Evolutionary conservation across 2,888 invertebrate species (phyloP), one percentile per base, ranked within the genome.

Genomic region (Ennomos erosarius): DNA sequence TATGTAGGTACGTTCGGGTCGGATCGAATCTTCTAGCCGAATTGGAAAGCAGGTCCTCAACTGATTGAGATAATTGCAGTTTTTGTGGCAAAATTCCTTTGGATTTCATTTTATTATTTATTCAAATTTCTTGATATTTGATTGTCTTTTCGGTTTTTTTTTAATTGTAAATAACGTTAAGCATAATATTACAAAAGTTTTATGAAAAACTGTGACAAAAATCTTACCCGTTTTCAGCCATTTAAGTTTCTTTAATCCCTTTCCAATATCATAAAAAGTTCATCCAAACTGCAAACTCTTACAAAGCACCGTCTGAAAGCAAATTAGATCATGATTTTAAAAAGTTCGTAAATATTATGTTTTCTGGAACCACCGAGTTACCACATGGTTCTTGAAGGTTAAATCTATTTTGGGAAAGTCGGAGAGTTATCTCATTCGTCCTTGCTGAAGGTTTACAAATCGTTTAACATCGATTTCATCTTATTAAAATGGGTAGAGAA

Each of bases 181-280:
- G n/a, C n/a, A n/a, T n/a, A 6, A 6, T 26, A 26, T 26, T 26
- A n/a, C n/a, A 26, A 16, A 16, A 16, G 26, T 26, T 4, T 26
- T 16, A 16, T 16, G 16, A 16, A 16, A 26, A 26, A 26, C 5
- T 26, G 26, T 26, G 26, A 26, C 26, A 26, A 6, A 26, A 26
- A 26, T 26, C 83, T 87, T 76, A 90, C 90, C 90, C 88, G 75
- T 90, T 90, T 61, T 82, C 78, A 64, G 90, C 85, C 90, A 89
- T 90, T 62, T 75, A 79, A 34, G 57, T 63, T 68, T 49, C 46
- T 64, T 66, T 45, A 61, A 47, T 47, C 68, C 55, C 58, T 55
- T 57, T 68, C 35, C 61, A 64, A 52, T 69, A 50, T 68, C 70
- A 67, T 75, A 70, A 76, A 69, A 70, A 72, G 67, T 66, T 68